Evolutionary conservation across 2,888 invertebrate species (phyloP).

Genomic region (Tetanocera ferruginea): DNA sequence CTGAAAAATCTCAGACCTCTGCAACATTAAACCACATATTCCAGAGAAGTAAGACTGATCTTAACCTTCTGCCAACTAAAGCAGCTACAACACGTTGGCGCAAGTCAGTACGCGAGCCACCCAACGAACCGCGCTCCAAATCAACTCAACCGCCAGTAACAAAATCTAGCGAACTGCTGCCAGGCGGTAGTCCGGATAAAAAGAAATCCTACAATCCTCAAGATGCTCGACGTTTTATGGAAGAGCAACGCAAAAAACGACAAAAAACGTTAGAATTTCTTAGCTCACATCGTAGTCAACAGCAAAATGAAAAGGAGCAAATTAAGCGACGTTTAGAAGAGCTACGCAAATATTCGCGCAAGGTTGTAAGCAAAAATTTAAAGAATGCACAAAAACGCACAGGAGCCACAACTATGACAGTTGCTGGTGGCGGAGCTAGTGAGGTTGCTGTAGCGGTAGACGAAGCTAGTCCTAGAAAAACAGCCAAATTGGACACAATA

Average conservation of each 20-base stretch:
- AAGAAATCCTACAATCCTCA: conserved; percentile 70
- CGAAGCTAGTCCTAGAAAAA: conserved; percentile 14
- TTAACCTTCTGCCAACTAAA: conserved; percentile 40
- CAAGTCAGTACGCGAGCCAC: neutral
- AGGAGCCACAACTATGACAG: neutral
- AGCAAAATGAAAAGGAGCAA: conserved; percentile 61
- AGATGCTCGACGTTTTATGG: conserved; percentile 73
- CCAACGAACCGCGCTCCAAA: conserved; percentile 44
- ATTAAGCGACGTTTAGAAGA: conserved; percentile 71
- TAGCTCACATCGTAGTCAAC: conserved; percentile 50
- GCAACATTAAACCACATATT: conserved; percentile 18
- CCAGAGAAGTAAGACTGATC: conserved; percentile 51
- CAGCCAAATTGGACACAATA: neutral
- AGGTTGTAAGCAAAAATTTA: conserved; percentile 70
- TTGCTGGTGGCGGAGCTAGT: neutral
- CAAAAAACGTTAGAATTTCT: conserved; percentile 46
- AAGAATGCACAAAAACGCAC: conserved; percentile 48
- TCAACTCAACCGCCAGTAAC: conserved; percentile 45
- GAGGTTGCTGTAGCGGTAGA: neutral
- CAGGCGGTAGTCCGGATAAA: conserved; percentile 50
- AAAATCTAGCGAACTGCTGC: conserved; percentile 29
- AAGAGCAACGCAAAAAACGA: conserved; percentile 72
- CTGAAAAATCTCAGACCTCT: neutral
- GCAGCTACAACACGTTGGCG: conserved; percentile 39
- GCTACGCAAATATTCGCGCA: conserved; percentile 68